Conservation (phyloP, 2,113 vertebrate genomes). For the Pelecanus crispus region DNA sequence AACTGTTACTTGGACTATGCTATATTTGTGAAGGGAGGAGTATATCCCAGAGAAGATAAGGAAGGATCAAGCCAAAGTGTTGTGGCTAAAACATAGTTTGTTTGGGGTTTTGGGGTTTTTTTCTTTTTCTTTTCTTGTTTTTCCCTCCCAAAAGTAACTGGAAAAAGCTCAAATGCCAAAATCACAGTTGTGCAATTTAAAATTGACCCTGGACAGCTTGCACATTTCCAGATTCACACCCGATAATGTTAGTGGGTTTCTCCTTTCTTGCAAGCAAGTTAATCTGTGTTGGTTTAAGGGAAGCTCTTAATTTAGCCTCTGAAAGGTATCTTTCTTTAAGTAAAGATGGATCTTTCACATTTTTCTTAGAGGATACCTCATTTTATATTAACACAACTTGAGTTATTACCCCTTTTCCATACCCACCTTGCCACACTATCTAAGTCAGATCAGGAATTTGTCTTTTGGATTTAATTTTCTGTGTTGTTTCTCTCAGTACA, state of each 20-base stretch:
- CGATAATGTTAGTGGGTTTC: background rate
- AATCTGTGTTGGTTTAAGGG: background rate
- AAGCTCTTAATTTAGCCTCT: background rate
- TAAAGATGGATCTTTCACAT: background rate
- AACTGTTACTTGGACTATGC: background rate
- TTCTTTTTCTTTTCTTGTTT: background rate
- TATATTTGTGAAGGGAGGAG: background rate
- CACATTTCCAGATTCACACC: accelerated
- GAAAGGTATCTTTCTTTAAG: background rate
- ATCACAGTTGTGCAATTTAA: background rate
- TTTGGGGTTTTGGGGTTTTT: background rate
- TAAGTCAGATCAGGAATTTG: background rate
- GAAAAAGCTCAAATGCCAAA: background rate
- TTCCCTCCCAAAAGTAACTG: background rate
- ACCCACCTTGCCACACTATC: background rate
- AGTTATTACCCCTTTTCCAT: background rate
- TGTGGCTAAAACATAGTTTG: background rate
- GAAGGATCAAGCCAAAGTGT: background rate
- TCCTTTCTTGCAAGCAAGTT: background rate
- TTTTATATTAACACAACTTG: background rate
- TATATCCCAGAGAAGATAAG: background rate
- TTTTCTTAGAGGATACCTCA: background rate
- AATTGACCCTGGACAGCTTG: background rate
- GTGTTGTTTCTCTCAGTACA: background rate
- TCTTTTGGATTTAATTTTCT: background rate